Base-by-base conservation (phyloP, 2,113 vertebrate species). In the Apodemus speciosus region DNA sequence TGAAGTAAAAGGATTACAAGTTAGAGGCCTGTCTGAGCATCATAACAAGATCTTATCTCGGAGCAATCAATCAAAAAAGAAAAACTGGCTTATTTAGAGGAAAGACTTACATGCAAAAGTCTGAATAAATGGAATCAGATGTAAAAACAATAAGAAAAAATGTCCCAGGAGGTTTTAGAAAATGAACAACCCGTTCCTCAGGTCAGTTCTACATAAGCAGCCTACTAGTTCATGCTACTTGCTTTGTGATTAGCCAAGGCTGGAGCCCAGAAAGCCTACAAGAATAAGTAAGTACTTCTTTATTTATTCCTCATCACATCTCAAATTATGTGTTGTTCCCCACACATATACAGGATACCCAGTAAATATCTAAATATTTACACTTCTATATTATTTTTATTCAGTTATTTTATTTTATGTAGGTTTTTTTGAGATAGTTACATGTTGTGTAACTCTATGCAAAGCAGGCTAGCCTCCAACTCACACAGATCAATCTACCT, bases 141-240 rank as follows among this genome's bases (percentile, higher is more conserved):
- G 8, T 51, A 87, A 40, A 73, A 92, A 85, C 13, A 89, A 25
- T 89, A 92, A 93, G 53, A 46, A 89, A 93, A 89, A 40, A 49
- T 25, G 46, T 68, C 49, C 62, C 79, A 75, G 18, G 62, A 79
- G n/a, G 23, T 72, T 89, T 66, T 68, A 20, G 46, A 81, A 77
- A 91, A 83, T 0, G 90, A 27, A 43, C 10, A 86, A 25, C 16
- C 84, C 68, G 35, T 23, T 77, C 38, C 56, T 91, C 86, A 27
- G 14, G 64, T 80, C 20, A 92, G 77, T 3, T 49, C 40, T 86
- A 86, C 38, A 43, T 83, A 76, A 89, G 64, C 38, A 83, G 7
- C 27, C 62, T n/a, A 95, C 0, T 21, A 25, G 86, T 2, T 53
- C 43, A 95, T 43, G 43, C 9, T 76, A 10, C 56, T 60, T 40